A percentile compares a stretch with the other conserved stretches of the same genome.
These are phyloP conservation scores for Casuarius casuarius DNA, from an alignment of 2,113 vertebrate genomes.

Conservation along the genomic window DNA sequence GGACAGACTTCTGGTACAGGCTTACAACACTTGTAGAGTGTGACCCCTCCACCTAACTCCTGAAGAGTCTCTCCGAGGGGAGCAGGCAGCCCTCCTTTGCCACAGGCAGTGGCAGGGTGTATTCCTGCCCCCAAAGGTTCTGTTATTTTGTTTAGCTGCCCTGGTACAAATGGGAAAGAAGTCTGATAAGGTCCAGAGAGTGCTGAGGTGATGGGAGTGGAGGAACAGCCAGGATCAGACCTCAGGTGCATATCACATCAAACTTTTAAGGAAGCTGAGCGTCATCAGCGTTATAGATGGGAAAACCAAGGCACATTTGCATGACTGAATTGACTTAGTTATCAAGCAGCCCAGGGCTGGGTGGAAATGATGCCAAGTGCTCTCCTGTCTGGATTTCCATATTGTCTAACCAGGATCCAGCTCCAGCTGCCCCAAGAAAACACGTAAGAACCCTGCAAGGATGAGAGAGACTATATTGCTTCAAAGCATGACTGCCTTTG, in stretches of 20 bases:
- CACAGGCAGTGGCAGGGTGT: background rate
- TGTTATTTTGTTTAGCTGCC: background rate
- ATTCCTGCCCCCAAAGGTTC: background rate
- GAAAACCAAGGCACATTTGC: background rate
- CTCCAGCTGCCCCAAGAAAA: background rate
- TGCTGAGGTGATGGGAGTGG: background rate
- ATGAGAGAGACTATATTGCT: background rate
- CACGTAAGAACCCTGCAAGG: background rate
- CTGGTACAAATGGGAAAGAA: background rate
- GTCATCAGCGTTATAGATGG: fast-evolving
- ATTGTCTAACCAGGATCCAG: background rate
- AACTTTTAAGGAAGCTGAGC: background rate
- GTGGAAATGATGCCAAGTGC: background rate
- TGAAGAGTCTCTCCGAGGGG: background rate
- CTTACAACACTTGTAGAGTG: too few species aligned
- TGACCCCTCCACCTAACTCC: background rate
- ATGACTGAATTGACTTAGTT: background rate
- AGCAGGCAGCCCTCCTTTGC: background rate
- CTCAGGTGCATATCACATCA: background rate
- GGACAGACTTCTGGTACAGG: background rate
- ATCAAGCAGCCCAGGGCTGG: background rate
- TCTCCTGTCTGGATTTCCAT: background rate
- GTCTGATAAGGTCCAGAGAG: background rate
- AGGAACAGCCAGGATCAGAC: background rate
- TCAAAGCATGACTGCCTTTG: background rate